Percentiles rank a stretch among this genome's conserved stretches.
Evolutionary conservation across 2,888 invertebrate species (phyloP).

Genomic region (Dolomedes plantarius): DNA sequence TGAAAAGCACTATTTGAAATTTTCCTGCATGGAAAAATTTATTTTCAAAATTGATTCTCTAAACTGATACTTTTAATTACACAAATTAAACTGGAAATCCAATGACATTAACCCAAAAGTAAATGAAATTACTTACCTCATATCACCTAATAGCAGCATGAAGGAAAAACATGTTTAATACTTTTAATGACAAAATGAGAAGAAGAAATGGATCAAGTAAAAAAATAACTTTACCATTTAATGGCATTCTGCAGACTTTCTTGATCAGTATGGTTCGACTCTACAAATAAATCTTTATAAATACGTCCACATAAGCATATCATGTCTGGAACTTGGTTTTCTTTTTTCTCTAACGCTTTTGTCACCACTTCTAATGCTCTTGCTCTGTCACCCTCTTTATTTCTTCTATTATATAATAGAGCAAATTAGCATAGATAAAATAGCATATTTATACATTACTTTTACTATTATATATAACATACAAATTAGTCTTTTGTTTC

Average conservation of each 20-base stretch:
- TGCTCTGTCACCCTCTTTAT: conserved; percentile 94
- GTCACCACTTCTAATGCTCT: conserved; percentile 93
- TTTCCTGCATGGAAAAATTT: no score
- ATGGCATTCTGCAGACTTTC: conserved; percentile 94
- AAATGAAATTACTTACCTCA: conserved; percentile 23
- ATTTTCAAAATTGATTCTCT: no score
- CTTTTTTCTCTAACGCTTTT: conserved; percentile 92
- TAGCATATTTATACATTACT: no score
- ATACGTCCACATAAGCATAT: conserved; percentile 97
- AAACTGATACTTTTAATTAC: no score
- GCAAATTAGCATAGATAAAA: no score
- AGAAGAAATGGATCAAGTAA: background rate
- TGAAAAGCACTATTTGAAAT: no score
- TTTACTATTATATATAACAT: no score
- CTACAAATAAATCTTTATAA: conserved; percentile 91
- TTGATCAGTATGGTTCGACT: conserved; percentile 92
- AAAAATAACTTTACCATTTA: conserved; percentile 83
- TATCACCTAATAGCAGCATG: conserved; percentile 30
- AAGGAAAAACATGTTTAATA: conserved; percentile 7
- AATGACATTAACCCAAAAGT: background rate
- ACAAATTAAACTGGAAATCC: no score
- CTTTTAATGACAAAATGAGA: background rate
- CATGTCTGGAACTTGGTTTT: conserved; percentile 97
- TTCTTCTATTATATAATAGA: no score
- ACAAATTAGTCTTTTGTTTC: no score